Conservation (phyloP, 1,140 invertebrate species). For the Campodea augens region DNA sequence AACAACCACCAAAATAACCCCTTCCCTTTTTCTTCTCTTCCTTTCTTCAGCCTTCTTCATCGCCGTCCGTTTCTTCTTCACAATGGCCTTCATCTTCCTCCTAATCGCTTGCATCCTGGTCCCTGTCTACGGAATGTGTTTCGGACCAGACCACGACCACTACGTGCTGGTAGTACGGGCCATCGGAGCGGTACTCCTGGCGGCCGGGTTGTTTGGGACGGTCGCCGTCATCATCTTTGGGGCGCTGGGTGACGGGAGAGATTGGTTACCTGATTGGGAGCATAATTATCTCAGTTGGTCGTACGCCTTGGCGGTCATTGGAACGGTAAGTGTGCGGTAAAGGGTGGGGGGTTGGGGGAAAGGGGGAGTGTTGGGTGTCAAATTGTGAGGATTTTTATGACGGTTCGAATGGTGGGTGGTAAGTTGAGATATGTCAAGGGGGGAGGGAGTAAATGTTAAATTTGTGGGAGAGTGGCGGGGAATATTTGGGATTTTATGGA, state of each 20-base stretch:
- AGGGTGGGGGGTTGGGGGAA: no score
- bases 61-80: constrained; percentile 80
- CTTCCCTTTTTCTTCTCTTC: no score
- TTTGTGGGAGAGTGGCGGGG: no score
- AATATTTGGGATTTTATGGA: no score
- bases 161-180: constrained; percentile 50
- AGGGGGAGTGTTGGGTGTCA: no score
- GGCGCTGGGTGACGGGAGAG: constrained; percentile 63
- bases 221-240: constrained; percentile 64
- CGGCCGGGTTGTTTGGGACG: constrained; percentile 42
- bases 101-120: constrained; percentile 50
- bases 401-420: no score
- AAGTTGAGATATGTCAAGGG: no score
- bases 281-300: constrained; percentile 92
- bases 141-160: constrained; percentile 54
- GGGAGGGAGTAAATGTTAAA: no score
- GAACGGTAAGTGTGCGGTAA: constrained; percentile 48
- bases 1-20: no score
- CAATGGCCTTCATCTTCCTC: constrained; percentile 56
- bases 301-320: constrained; percentile 65
- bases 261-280: constrained; percentile 94
- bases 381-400: no score
- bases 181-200: constrained; percentile 45
- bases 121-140: constrained; percentile 39
- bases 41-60: constrained; percentile 62